phyloP scores from a whole-genome alignment of 2,797 vertebrate genomes.

The Pampus argenteus region DNA sequence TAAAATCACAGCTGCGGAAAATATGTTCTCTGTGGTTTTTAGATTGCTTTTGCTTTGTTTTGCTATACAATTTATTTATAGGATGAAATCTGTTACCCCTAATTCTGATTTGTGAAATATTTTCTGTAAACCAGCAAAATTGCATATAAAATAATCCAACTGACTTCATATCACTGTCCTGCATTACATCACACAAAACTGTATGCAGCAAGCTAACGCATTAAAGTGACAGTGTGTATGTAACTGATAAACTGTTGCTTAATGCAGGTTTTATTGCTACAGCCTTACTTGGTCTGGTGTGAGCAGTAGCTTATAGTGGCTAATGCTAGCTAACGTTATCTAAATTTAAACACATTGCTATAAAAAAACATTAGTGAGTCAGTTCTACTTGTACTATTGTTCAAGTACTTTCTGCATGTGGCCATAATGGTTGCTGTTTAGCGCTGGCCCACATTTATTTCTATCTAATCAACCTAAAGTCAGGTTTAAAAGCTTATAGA shows the following conservation, averaged over 20 bases:
- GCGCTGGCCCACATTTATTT: no score
- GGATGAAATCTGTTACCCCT: no score
- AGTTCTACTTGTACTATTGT: background rate
- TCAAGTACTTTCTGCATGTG: no score
- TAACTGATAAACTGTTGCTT: background rate
- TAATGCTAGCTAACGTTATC: no score
- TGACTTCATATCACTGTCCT: no score
- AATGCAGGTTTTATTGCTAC: background rate
- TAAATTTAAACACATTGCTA: no score
- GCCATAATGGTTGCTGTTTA: no score
- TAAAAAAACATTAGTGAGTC: background rate
- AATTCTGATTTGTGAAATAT: no score
- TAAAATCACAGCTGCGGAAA: no score
- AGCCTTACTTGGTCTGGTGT: background rate
- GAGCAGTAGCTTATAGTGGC: no score
- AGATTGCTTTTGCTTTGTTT: background rate
- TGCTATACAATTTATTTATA: background rate
- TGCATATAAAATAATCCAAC: background rate
- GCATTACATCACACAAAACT: no score
- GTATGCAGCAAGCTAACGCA: background rate
- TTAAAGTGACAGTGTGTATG: background rate
- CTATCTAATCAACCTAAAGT: background rate
- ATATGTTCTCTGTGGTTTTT: no score
- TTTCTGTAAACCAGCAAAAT: background rate
- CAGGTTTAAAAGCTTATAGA: background rate